Base-by-base conservation (phyloP, 2,797 vertebrate genomes). In the Hydrophis major region DNA sequence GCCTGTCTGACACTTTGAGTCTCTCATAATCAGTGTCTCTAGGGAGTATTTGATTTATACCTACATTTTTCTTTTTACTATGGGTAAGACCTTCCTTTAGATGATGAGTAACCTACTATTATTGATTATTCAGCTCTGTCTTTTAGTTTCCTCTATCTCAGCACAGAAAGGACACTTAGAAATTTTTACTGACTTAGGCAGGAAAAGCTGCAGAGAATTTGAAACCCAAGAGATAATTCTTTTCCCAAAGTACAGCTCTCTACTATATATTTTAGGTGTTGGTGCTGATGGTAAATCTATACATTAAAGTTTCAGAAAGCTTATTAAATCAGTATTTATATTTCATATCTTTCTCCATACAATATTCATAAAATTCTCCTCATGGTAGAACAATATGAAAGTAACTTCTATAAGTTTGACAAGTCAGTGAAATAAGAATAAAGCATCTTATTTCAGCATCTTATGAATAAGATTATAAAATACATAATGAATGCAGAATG, bases 351-450 rank as follows among this genome's bases (percentile, higher is more conserved):
- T 86, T 93, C 53, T 87, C 42, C 90, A 89, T 91, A 87, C 32
- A 91, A 93, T 59, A 60, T 89, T 94, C 61, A 89, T 47, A 92
- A 96, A 94, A 27, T 10, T 83, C 1, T 69, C 5, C 42, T 7
- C 94, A 37, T 86, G 91, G 90, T 93, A 94, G 55, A 95, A 89
- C 47, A 90, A 86, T 89, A 66, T n/a, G 66, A 87, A 91, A 56
- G 61, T 91, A 16, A 32, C 1, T 22, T 28, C 10, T 37, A 93
- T 0, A 25, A 57, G 83, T 93, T 90, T 91, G 59, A 50, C 53
- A 91, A 3, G 90, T 7, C 66, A 2, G 42, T 47, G 93, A 91
- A 66, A 91, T 93, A 53, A 92, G 53, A 91, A 93, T 47, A 42
- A 93, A 94, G 92, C 61, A 74, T n/a, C 25, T 89, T 11, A n/a